phyloP scores from a whole-genome alignment of 2,113 vertebrate genomes.

The Bagarius yarrelli region DNA sequence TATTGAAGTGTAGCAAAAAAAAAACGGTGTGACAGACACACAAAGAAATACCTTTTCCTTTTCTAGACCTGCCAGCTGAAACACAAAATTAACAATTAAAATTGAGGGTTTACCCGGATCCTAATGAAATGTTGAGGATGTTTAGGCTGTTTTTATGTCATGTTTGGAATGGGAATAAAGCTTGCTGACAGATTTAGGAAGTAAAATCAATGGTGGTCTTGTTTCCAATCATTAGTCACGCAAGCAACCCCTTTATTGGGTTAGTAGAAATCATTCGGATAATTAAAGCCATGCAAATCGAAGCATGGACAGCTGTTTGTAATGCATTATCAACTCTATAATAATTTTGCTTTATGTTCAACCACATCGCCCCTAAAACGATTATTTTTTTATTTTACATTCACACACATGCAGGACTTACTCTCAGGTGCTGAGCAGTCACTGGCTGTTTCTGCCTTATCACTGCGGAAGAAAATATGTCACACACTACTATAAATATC shows the following conservation, averaged over 20 bases:
- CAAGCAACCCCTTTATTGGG: too few relatives aligned
- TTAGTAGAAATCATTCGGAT: too few relatives aligned
- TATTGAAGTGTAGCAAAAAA: slow-evolving; percentile 14
- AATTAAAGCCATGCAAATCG: too few relatives aligned
- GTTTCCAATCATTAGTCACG: too few relatives aligned
- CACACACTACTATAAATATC: slow-evolving; percentile 40
- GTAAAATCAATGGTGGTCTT: too few relatives aligned
- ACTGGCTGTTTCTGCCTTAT: slow-evolving; percentile 89
- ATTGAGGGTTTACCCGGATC: slow-evolving; percentile 50
- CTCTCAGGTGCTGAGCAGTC: slow-evolving; percentile 82
- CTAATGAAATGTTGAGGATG: background rate
- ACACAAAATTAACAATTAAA: slow-evolving; percentile 64
- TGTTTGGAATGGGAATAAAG: background rate
- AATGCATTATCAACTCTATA: background rate
- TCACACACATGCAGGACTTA: slow-evolving; percentile 60
- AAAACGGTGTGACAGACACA: slow-evolving; percentile 36
- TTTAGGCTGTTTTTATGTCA: background rate
- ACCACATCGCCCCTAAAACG: too few relatives aligned
- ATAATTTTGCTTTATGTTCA: too few relatives aligned
- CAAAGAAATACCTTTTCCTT: slow-evolving; percentile 73
- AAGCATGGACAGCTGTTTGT: background rate
- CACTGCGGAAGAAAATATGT: slow-evolving; percentile 72
- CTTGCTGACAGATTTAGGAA: too few relatives aligned
- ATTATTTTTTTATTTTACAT: background rate
- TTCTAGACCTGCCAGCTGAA: slow-evolving; percentile 75